Percentiles rank a stretch among this genome's conserved stretches.
Conservation (phyloP, 2,113 vertebrate genomes). For the Calyptommatus sinebrachiatus region DNA sequence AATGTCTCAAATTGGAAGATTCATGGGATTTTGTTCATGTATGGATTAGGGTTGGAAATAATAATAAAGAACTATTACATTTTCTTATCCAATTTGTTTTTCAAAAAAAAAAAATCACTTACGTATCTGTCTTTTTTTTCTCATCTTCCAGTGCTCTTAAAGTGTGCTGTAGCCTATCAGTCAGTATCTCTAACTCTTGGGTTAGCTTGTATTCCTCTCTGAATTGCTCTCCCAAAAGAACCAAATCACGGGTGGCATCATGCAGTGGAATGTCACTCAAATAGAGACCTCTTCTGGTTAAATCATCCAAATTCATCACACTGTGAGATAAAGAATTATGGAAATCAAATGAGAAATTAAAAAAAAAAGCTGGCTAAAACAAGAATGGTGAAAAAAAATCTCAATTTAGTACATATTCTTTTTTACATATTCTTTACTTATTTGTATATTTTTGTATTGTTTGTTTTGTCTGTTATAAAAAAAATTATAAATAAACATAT, state of each 20-base stretch:
- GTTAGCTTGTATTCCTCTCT: constrained; percentile 98
- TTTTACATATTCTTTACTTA: too few relatives aligned
- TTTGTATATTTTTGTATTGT: too few relatives aligned
- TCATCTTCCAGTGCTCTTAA: constrained; percentile 94
- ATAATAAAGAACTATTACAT: background rate
- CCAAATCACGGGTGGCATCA: constrained; percentile 95
- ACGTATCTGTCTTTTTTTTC: constrained; percentile 99
- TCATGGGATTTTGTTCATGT: too few relatives aligned
- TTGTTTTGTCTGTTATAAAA: too few relatives aligned
- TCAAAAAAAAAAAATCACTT: constrained; percentile 50
- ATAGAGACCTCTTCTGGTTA: constrained; percentile 92
- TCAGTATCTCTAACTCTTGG: constrained; percentile 95
- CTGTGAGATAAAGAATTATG: constrained; percentile 61
- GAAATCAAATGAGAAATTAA: background rate
- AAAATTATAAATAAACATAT: too few relatives aligned
- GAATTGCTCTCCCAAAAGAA: constrained; percentile 96
- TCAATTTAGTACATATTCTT: too few relatives aligned
- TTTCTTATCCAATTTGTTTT: constrained; percentile 36
- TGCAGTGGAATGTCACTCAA: constrained; percentile 97
- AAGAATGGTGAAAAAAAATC: too few relatives aligned
- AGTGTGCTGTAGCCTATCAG: constrained; percentile 95
- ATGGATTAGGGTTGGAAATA: too few relatives aligned
- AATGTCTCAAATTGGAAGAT: too few relatives aligned
- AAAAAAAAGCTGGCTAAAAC: constrained; percentile 16
- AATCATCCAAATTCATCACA: constrained; percentile 97